Evolutionary conservation across 2,113 vertebrate genomes (phyloP).

Genomic region (Cariama cristata): DNA sequence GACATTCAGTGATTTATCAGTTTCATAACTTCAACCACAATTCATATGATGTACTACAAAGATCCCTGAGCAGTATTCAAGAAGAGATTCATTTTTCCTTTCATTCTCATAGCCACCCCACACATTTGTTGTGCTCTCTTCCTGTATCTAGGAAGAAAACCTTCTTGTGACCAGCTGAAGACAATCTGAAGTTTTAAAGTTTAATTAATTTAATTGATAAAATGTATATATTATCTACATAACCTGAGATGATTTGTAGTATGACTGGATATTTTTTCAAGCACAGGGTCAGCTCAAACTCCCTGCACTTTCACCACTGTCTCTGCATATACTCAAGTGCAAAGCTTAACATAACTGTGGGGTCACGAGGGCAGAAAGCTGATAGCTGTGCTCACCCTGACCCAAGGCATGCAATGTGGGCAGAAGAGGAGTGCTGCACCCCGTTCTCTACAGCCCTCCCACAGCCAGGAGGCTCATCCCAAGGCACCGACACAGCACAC

Average conservation of each 20-base stretch:
- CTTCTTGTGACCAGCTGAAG: background rate
- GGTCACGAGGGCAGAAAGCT: background rate
- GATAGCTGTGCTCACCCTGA: background rate
- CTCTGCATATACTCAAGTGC: background rate
- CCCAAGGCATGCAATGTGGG: accelerated
- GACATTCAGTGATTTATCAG: slow-evolving; percentile 34
- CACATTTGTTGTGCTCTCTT: background rate
- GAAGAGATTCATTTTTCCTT: background rate
- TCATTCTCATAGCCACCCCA: background rate
- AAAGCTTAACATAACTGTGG: background rate
- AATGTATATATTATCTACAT: background rate
- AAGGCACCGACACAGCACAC: too few species aligned
- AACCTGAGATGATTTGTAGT: background rate
- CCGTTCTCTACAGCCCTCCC: background rate
- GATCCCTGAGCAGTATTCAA: slow-evolving; percentile 11
- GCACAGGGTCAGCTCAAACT: background rate
- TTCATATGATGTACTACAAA: background rate
- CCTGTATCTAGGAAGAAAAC: accelerated
- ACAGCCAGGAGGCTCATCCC: background rate
- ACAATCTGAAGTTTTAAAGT: background rate
- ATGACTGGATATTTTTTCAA: background rate
- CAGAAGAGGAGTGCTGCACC: background rate
- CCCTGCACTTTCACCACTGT: background rate
- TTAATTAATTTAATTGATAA: background rate
- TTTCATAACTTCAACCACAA: slow-evolving; percentile 53